Evolutionary conservation across 2,888 invertebrate species (phyloP), one percentile per base, ranked within the genome.

Genomic region (Scrobipalpa atriplicella): DNA sequence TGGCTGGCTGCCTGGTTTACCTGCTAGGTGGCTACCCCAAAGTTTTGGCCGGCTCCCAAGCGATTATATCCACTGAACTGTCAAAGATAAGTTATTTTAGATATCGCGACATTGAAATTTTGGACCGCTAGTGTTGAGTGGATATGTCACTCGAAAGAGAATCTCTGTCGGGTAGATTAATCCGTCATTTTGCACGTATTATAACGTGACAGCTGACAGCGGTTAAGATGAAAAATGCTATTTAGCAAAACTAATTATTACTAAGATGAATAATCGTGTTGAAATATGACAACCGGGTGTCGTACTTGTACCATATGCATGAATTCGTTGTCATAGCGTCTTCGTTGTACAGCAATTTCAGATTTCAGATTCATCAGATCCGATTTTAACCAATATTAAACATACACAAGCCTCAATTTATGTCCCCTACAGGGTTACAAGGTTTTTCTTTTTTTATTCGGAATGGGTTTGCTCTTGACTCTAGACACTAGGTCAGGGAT

Each of bases 71-170:
- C 86, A 89, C 86, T 84, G 81, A 88, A 86, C 89, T 91, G 92
- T 91, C 92, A 92, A 91, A 91, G 82, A 89, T 92, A 91, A 92
- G 90, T 91, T 91, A 92, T 92, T 92, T 92, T 90, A 86, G 89
- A 84, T 89, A 83, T 82, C 73, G 75, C 81, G 92, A 87, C 91
- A 90, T 90, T 92, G 92, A 90, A 87, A 86, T 80, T 79, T 80
- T 79, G 79, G 78, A 72, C 74, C 71, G 73, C 73, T 73, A 69
- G 74, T 75, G 79, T 71, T 77, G 79, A 79, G 78, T 78, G 77
- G 74, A 80, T 80, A 79, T 84, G 84, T 82, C 83, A 82, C 68
- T 67, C 72, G 65, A 67, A 72, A 70, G 72, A 80, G 84, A 80
- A 83, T 81, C 81, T 83, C 79, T 73, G 70, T 68, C 71, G 74